Base-by-base conservation (phyloP, 2,113 vertebrate species). In the Triplophysa siluroides region DNA sequence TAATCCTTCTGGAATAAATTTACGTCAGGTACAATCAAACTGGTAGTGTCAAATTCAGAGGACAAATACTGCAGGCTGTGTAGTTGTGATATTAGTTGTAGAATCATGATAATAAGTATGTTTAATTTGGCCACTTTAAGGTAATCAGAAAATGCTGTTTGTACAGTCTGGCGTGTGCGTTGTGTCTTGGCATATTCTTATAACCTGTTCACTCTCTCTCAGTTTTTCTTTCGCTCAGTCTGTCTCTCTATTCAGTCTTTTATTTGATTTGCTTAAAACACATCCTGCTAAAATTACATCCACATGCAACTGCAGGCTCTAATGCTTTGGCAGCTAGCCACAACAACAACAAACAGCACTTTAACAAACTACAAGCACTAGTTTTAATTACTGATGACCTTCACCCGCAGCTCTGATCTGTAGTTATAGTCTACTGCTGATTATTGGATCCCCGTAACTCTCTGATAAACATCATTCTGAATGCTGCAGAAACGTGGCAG, bases 281-380 rank as follows among this genome's bases (percentile, higher is more conserved):
- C 71, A 83, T 87, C 85, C 85, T 81, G 87, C 84, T 90, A 83
- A 92, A 93, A 92, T 91, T 86, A 88, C 89, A 92, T 91, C 91
- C 91, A 92, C 87, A 90, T 93, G 91, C 87, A 71, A 80, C 83
- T 85, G 84, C 80, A 83, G 87, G 87, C 84, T 85, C n/a, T 72
- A 81, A 83, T 82, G 69, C 26, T 83, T 81, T 88, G 85, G 87
- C 87, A 86, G 45, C 77, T 78, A 85, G 80, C 78, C 83, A 90
- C 85, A 86, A 78, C 60, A 58, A 24, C 58, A 73, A 80, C 78
- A 80, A 65, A 56, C 21, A 47, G 4, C 38, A 63, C 66, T 63
- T 50, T 67, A 71, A 62, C 61, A 65, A 67, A 73, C 61, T 19
- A 64, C 71, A 74, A 43, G 19, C 2, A n/a, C 33, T 58, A 58